phyloP scores from a whole-genome alignment of 2,113 vertebrate genomes.

The Ranitomeya variabilis region DNA sequence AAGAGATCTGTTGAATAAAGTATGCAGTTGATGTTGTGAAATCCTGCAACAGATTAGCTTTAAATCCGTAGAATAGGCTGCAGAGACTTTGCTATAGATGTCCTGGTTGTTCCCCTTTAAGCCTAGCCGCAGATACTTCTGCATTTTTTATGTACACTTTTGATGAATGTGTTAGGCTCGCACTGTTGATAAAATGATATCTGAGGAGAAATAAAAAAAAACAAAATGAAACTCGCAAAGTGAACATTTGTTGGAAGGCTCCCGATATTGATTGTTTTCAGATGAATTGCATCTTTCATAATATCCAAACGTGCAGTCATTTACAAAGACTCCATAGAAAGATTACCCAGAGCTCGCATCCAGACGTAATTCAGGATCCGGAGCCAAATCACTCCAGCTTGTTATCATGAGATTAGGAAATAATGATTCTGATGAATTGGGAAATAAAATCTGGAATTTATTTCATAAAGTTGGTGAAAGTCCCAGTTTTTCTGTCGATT shows the following conservation, averaged over 20 bases:
- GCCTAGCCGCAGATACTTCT: not conserved
- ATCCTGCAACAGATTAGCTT: no score
- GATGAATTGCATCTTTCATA: conserved; percentile 54
- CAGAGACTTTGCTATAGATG: not conserved
- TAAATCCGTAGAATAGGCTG: not conserved
- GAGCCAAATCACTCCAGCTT: not conserved
- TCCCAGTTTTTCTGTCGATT: not conserved
- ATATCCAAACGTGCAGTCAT: conserved; percentile 45
- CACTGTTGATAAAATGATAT: conserved; percentile 49
- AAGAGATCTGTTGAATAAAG: no score
- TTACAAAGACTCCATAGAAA: conserved; percentile 31
- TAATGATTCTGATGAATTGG: not conserved
- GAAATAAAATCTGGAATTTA: not conserved
- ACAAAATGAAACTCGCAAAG: conserved; percentile 32
- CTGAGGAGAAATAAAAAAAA: conserved; percentile 55
- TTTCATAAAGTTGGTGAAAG: not conserved
- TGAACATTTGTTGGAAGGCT: conserved; percentile 41
- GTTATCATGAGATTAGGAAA: not conserved
- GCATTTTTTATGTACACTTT: conserved; percentile 40
- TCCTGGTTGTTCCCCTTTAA: conserved; percentile 6
- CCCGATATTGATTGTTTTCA: conserved; percentile 52
- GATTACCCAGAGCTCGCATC: not conserved
- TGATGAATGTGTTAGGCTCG: conserved; percentile 45
- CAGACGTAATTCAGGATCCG: not conserved
- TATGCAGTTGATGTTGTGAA: no score